Percentiles rank a stretch among this genome's conserved stretches.
Conservation (phyloP, 2,113 vertebrate species). For the Ptychochromis oligacanthus region DNA sequence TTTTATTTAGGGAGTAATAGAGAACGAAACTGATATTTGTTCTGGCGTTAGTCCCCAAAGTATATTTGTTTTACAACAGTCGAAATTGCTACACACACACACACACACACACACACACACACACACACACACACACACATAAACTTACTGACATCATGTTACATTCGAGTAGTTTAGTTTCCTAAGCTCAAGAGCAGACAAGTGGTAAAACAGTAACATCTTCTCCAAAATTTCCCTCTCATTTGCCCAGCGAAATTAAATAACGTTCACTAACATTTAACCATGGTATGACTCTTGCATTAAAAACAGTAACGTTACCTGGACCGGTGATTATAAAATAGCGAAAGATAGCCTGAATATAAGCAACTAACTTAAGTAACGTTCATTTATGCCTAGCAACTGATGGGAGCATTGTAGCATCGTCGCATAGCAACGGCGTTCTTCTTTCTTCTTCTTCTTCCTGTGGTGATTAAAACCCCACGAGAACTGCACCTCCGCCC, state of each 20-base stretch:
- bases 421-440: conserved; percentile 56
- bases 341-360: not conserved
- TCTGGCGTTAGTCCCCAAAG: too few species aligned
- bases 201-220: not conserved
- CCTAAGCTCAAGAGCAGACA: too few species aligned
- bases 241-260: not conserved
- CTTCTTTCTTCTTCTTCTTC: conserved; percentile 19
- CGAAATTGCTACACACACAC: too few species aligned
- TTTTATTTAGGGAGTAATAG: too few species aligned
- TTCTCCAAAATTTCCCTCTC: not conserved
- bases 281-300: not conserved
- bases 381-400: not conserved
- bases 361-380: not conserved
- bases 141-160: too few species aligned
- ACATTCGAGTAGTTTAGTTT: too few species aligned
- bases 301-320: conserved; percentile 13
- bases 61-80: too few species aligned
- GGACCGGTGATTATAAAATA: not conserved
- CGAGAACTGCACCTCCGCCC: not conserved
- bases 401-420: not conserved
- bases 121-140: too few species aligned
- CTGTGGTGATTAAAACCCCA: too few species aligned
- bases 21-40: too few species aligned
- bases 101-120: too few species aligned
- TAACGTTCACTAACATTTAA: accelerated